Base-by-base conservation (phyloP, 2,113 vertebrate species). In the Dromas ardeola region DNA sequence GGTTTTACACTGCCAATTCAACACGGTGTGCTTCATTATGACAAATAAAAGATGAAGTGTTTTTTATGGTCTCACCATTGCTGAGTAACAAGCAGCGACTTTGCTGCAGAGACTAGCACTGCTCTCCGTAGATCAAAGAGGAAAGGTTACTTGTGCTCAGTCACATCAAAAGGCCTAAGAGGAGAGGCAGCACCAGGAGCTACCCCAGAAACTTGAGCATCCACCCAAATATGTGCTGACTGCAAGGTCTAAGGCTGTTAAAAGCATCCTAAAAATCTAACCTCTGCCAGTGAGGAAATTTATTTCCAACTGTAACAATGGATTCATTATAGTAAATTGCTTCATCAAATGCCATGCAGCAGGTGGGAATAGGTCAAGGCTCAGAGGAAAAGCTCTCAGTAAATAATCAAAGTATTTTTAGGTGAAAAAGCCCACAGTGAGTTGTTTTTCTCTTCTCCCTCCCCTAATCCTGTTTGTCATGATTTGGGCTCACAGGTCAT, bases 341-440 rank as follows among this genome's bases (percentile, higher is more conserved):
- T 96, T 97, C 88, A 92, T 86, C 50, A 91, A 80, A 91, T 80
- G 81, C 59, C 84, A 82, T 90, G 62, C 66, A 93, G 70, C 91
- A 95, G 91, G 95, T 95, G 67, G 50, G 94, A 97, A 89, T 43
- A 93, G 71, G 93, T 95, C 91, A 95, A 8, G 53, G 14, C 86
- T 90, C 86, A 82, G 74, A 91, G 20, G 58, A 77, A 87, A 95
- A 94, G 32, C 32, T 93, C 45, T 91, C 83, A 45, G 70, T 93
- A 96, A 95, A 94, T 29, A 93, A 58, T 20, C 23, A 13, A 88
- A 94, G 20, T 49, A 70, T 61, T 97, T 96, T 91, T 27, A 89
- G 92, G 61, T 25, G 2, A 71, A 93, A 84, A 94, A 86, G 26
- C 34, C 42, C 52, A 52, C 27, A 79, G 40, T 42, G 36, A 63